These are phyloP conservation scores for Drosophila aff. DNA, from an alignment of 1,140 invertebrate genomes.

Conservation along the genomic window DNA sequence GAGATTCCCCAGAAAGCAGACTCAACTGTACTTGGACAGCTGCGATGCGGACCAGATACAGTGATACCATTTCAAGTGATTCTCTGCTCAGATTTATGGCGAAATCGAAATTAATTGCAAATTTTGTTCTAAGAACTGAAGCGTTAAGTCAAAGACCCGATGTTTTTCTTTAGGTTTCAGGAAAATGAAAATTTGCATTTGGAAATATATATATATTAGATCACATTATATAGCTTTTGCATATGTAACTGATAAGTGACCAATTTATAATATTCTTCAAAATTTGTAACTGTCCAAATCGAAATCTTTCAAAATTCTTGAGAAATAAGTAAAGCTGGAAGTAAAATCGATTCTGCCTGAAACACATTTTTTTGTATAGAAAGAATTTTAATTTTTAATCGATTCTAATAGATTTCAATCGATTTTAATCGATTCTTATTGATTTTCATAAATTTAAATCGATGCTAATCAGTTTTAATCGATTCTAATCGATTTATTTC, in stretches of 20 bases:
- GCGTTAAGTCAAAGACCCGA: neutral
- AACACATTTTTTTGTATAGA: too few relatives aligned
- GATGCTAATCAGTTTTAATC: too few relatives aligned
- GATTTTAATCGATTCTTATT: too few relatives aligned
- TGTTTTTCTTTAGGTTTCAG: neutral
- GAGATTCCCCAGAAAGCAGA: slow-evolving; percentile 18
- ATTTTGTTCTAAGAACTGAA: neutral
- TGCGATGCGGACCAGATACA: neutral
- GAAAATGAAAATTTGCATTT: neutral
- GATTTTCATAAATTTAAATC: too few relatives aligned
- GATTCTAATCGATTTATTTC: too few relatives aligned
- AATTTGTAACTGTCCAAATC: neutral
- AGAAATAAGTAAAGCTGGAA: too few relatives aligned
- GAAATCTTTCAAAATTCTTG: neutral
- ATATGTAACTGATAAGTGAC: neutral
- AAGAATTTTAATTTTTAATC: too few relatives aligned
- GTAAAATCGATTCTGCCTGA: too few relatives aligned
- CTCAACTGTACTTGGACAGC: slow-evolving; percentile 21
- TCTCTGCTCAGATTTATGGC: neutral
- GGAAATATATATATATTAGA: neutral
- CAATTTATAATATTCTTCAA: neutral
- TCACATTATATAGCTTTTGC: neutral
- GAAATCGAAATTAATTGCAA: neutral
- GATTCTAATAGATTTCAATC: too few relatives aligned
- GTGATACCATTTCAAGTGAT: neutral